Conservation (phyloP, 2,113 vertebrate genomes). For the Pica pica region DNA sequence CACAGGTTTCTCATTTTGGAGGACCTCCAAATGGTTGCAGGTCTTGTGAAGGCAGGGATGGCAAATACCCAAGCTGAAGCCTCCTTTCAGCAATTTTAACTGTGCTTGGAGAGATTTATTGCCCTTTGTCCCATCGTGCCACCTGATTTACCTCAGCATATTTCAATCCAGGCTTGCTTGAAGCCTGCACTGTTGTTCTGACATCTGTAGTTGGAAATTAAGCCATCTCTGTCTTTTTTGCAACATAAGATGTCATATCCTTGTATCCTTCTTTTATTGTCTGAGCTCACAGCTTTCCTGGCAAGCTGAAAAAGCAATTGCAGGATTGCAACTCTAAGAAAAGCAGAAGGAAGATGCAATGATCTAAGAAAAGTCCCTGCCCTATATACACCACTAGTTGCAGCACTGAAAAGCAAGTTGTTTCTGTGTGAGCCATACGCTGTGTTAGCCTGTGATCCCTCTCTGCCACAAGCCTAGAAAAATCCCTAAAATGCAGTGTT, state of each 20-base stretch:
- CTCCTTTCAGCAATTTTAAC: conserved; percentile 29
- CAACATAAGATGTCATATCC: not conserved
- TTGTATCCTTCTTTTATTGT: conserved; percentile 5
- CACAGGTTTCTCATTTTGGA: conserved; percentile 17
- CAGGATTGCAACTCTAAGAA: conserved; percentile 10
- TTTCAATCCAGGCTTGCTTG: conserved; percentile 22
- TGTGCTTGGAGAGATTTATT: conserved; percentile 37
- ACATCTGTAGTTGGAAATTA: conserved; percentile 39
- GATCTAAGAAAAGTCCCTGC: conserved; percentile 5
- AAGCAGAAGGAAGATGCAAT: not conserved
- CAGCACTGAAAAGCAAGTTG: not conserved
- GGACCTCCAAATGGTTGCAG: conserved; percentile 40
- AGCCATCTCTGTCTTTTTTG: conserved; percentile 30
- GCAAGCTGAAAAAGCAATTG: conserved; percentile 29
- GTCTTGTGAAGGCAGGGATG: conserved; percentile 40
- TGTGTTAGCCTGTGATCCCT: not conserved
- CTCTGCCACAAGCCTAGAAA: not conserved
- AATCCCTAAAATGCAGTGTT: not conserved
- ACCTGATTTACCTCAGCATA: conserved; percentile 51
- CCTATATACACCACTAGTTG: conserved; percentile 17
- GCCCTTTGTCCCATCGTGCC: conserved; percentile 36
- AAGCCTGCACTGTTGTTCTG: conserved; percentile 11
- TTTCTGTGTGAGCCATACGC: not conserved
- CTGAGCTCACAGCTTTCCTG: conserved; percentile 13
- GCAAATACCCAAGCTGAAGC: conserved; percentile 23